Evolutionary conservation across 2,888 invertebrate species (phyloP), one percentile per base, ranked within the genome.

Genomic region (Eurytoma adleriae): DNA sequence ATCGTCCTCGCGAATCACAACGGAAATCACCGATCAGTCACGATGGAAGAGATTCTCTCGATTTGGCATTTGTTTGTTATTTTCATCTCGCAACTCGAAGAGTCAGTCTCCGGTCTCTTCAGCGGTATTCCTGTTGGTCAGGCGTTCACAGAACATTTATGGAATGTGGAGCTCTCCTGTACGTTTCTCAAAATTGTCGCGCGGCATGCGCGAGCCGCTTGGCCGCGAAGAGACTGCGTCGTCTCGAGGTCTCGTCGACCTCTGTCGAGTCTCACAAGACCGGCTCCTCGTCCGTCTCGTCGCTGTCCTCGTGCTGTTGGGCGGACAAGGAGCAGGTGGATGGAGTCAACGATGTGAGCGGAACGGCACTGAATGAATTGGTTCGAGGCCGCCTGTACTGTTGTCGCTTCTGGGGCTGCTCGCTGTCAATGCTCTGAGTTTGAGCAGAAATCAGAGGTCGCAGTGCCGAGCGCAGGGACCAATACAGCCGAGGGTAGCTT

Each of bases 381-480:
- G 93, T 93, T 89, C 94, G 93, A 79, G 93, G 91, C 84, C 92
- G 74, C 57, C 79, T 59, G 64, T 78, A 71, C 54, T 81, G 81
- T 20, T 81, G 81, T 16, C 78, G 79, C 61, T 81, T 71, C 62
- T 75, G 77, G 18, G 40, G 57, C 24, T 64, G 40, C 48, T 79
- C 67, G 69, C 64, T 61, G 18, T 80, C 78, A 40, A 0, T 20
- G 40, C 30, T 57, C 5, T 62, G 52, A 13, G 24, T 67, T 20
- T 87, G 85, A 82, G 94, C 93, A 83, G 94, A 93, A 86, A 96
- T 94, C 71, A 96, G 91, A 0, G 96, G 96, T 85, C 95, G 94
- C 83, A 97, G 90, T n/a, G 96, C 96, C 27, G 93, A 93, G 87
- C 94, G 93, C 80, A 97, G 91, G 84, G 95, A 96, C 86, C 93